Conservation (phyloP, 2,113 vertebrate genomes). For the Eidolon helvum region DNA sequence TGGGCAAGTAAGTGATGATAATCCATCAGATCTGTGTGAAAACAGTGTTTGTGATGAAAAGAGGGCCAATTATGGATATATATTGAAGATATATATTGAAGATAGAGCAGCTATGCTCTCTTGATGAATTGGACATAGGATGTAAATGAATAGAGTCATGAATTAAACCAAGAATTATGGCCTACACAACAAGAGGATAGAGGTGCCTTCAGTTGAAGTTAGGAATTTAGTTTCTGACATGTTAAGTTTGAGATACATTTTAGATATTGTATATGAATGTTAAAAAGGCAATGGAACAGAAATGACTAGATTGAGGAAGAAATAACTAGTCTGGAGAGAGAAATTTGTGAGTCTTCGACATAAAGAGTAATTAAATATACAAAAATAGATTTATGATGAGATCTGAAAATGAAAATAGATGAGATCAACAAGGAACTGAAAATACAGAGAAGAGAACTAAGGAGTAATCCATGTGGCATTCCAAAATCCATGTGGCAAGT, state of each 20-base stretch:
- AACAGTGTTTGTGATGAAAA: not conserved
- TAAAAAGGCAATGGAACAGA: not conserved
- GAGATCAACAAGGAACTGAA: not conserved
- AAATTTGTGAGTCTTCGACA: not conserved
- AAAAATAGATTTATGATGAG: not conserved
- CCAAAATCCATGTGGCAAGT: not conserved
- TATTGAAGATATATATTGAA: not conserved
- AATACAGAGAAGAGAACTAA: not conserved
- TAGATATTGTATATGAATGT: not conserved
- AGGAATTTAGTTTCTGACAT: not conserved
- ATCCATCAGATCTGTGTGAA: not conserved
- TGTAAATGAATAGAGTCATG: not conserved
- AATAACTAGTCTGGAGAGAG: not conserved
- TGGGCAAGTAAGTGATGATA: not conserved
- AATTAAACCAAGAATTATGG: not conserved
- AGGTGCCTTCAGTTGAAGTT: not conserved
- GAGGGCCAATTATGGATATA: not conserved
- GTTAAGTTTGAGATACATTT: not conserved
- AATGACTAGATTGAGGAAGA: not conserved
- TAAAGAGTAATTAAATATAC: not conserved
- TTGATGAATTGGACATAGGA: not conserved
- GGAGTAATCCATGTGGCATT: not conserved
- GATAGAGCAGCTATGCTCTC: accelerated
- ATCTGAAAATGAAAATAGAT: not conserved
- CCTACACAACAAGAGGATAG: not conserved